Conservation (phyloP, 2,113 vertebrate species). For the Calonectris borealis region DNA sequence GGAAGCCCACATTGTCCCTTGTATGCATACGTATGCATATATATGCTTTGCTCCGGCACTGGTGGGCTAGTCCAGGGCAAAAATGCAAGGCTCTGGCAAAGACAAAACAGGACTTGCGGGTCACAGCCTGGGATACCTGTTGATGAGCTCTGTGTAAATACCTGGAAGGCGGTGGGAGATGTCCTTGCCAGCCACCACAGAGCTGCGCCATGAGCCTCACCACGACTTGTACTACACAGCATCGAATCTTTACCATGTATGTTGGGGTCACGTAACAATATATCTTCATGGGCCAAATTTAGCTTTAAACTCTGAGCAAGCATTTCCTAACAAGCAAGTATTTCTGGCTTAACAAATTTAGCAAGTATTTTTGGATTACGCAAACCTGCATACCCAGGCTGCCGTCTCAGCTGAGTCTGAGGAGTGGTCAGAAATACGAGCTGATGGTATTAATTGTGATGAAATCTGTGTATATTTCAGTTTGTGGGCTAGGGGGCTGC, state of each 20-base stretch:
- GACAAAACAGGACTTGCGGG: background rate
- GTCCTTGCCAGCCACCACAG: background rate
- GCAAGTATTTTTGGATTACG: background rate
- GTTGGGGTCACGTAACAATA: background rate
- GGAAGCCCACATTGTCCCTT: background rate
- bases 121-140: background rate
- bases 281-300: background rate
- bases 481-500: background rate
- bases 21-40: too few relatives aligned
- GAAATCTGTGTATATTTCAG: background rate
- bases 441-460: background rate
- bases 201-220: background rate
- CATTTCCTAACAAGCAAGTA: background rate
- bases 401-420: background rate
- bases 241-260: rapidly evolving
- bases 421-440: background rate
- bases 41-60: background rate
- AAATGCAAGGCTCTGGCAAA: background rate
- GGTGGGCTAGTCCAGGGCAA: background rate
- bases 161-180: background rate
- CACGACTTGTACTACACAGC: background rate
- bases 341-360: background rate
- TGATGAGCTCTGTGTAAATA: background rate
- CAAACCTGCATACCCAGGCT: background rate
- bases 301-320: background rate